phyloP scores from a whole-genome alignment of 2,797 vertebrate genomes.

The Hyperoplus immaculatus region DNA sequence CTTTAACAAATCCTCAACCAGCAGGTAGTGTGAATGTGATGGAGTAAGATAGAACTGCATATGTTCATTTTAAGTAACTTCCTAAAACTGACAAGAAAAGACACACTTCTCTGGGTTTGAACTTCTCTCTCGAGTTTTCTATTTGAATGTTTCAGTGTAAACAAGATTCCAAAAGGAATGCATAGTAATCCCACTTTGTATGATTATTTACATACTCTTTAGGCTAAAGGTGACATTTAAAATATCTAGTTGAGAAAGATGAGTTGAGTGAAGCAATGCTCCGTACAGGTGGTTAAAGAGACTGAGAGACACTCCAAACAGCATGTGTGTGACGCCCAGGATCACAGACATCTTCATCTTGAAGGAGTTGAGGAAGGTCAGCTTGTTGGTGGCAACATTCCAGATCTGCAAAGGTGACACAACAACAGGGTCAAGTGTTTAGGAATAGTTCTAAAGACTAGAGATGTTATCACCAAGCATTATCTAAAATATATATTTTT shows the following conservation, averaged over 20 bases:
- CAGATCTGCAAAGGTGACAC: constrained; percentile 88
- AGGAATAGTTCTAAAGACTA: neutral
- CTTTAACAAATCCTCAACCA: neutral
- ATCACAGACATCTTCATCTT: constrained; percentile 99
- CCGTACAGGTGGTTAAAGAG: constrained; percentile 88
- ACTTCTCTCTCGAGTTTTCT: neutral
- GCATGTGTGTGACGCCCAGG: constrained; percentile 96
- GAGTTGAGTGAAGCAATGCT: neutral
- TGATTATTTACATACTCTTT: neutral
- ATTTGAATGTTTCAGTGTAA: constrained; percentile 3
- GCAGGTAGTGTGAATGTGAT: neutral
- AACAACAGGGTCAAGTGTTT: neutral
- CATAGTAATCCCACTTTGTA: neutral
- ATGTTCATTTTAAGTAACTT: neutral
- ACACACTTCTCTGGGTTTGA: neutral
- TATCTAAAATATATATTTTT: too few species aligned
- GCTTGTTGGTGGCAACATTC: constrained; percentile 96
- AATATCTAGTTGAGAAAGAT: too few species aligned
- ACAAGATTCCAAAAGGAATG: too few species aligned
- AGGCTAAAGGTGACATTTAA: too few species aligned
- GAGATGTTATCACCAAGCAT: too few species aligned
- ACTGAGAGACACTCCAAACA: constrained; percentile 93
- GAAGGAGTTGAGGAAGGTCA: constrained; percentile 98
- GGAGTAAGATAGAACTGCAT: neutral
- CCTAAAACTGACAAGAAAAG: neutral